These are phyloP conservation scores for Steatocranus sp. DNA, from an alignment of 2,797 vertebrate species.

Conservation along the genomic window DNA sequence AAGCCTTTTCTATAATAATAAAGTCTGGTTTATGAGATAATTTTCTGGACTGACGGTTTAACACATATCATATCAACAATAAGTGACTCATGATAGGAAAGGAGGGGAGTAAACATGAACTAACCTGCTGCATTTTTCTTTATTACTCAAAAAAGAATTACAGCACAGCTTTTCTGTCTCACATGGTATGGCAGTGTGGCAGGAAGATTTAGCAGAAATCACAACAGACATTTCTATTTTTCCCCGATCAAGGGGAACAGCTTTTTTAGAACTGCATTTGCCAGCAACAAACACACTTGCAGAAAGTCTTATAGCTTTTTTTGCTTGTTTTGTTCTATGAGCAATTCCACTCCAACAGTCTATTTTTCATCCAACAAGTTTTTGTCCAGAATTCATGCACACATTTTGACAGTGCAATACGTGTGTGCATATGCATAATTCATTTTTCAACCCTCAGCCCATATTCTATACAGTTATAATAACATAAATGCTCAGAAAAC, in stretches of 20 bases:
- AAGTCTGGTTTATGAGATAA: not conserved
- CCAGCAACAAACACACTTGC: not conserved
- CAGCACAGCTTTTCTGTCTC: not conserved
- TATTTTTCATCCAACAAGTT: not conserved
- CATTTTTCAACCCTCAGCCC: not conserved
- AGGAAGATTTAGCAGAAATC: not conserved
- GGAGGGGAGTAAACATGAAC: not conserved
- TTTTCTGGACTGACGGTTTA: not conserved
- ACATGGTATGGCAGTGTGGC: not conserved
- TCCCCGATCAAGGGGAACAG: not conserved
- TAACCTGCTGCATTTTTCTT: not conserved
- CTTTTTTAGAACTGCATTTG: not conserved
- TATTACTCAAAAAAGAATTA: not conserved
- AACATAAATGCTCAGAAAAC: not conserved
- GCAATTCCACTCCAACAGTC: not conserved
- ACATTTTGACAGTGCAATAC: not conserved
- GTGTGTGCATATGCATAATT: not conserved
- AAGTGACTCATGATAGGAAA: not conserved
- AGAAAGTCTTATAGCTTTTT: not conserved
- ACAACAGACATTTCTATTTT: not conserved
- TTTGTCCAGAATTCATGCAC: not conserved
- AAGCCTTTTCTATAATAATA: not conserved
- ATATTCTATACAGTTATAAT: not conserved
- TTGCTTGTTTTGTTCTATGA: not conserved
- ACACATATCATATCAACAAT: not conserved